A percentile compares a stretch with the other conserved stretches of the same genome.
Conservation (phyloP, 2,797 vertebrate species). For the Morus bassanus region DNA sequence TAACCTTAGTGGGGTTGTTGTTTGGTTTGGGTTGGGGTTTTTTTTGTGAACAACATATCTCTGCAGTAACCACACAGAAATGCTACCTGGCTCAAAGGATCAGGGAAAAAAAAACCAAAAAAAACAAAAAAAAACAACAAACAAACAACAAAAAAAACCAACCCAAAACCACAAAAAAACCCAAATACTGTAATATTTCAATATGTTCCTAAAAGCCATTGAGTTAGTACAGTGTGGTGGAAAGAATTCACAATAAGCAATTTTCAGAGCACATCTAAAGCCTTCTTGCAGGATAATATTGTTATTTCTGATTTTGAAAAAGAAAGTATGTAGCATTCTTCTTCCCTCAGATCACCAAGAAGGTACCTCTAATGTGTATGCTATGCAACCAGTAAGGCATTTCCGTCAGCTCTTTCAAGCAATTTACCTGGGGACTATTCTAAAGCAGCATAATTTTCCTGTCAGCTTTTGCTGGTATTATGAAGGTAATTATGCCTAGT, state of each 20-base stretch:
- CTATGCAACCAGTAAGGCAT: background rate
- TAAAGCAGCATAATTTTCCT: background rate
- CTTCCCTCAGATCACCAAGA: background rate
- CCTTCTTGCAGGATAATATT: background rate
- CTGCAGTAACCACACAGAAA: background rate
- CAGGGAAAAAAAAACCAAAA: background rate
- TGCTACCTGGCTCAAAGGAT: background rate
- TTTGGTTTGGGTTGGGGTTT: rapidly evolving
- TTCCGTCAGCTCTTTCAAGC: background rate
- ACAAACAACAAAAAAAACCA: background rate
- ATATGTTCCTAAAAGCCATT: background rate
- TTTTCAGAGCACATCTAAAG: background rate
- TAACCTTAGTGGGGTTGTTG: background rate
- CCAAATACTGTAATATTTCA: background rate
- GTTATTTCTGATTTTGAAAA: background rate
- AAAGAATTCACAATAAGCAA: background rate
- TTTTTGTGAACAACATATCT: background rate
- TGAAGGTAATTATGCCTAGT: background rate
- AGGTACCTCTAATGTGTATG: background rate
- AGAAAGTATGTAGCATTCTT: background rate
- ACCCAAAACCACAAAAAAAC: background rate
- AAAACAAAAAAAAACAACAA: background rate
- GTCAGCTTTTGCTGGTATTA: background rate
- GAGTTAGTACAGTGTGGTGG: background rate
- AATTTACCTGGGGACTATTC: background rate